Evolutionary conservation across 2,113 vertebrate species (phyloP).

Genomic region (Vulpes vulpes): DNA sequence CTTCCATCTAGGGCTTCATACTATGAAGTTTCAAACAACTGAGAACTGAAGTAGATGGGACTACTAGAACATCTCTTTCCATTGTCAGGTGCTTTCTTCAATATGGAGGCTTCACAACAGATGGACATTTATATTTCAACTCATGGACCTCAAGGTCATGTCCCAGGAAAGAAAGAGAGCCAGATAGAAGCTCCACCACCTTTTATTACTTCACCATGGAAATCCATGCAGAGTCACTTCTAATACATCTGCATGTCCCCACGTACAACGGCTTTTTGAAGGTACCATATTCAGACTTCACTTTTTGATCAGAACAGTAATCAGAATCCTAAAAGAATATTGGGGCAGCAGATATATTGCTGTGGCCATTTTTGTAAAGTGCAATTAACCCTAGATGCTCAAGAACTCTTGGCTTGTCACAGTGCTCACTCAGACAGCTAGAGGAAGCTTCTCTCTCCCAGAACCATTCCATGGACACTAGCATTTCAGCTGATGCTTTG

Average conservation of each 20-base stretch:
- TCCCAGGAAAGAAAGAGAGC: not conserved
- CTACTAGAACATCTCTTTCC: not conserved
- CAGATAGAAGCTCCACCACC: not conserved
- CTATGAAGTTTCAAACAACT: not conserved
- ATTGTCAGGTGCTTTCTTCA: not conserved
- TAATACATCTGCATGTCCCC: not conserved
- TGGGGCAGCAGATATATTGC: not conserved
- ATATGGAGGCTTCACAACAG: not conserved
- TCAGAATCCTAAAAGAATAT: not conserved
- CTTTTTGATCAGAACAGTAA: not conserved
- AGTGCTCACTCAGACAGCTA: not conserved
- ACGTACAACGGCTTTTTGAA: not conserved
- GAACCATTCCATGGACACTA: not conserved
- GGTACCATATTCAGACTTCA: not conserved
- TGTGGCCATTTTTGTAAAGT: not conserved
- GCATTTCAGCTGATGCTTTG: not conserved
- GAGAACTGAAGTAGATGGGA: not conserved
- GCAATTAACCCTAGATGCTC: not conserved
- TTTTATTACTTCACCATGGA: not conserved
- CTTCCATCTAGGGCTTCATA: not conserved
- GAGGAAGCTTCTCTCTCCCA: not conserved
- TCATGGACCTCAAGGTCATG: not conserved
- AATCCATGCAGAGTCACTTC: not conserved
- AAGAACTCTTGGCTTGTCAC: not conserved
- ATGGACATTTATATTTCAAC: not conserved